Percentiles rank a stretch among this genome's conserved stretches.
These are phyloP conservation scores for Peromyscus nudipes DNA, from an alignment of 2,797 vertebrate species.

Conservation along the genomic window DNA sequence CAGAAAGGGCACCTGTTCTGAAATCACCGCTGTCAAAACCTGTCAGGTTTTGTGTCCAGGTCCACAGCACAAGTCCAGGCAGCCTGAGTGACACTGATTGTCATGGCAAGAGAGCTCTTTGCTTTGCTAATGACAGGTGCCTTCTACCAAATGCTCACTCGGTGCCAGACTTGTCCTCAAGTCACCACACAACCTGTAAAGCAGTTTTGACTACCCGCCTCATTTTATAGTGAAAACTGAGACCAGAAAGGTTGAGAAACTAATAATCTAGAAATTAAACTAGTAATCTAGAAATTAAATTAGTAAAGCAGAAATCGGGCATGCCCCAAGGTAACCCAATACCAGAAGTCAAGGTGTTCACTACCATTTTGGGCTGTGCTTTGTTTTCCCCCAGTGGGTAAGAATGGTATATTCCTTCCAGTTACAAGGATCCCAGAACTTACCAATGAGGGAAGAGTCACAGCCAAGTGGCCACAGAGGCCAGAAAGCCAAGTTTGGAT, in stretches of 20 bases:
- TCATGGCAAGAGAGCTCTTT: background rate
- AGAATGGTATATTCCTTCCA: background rate
- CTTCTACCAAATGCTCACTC: background rate
- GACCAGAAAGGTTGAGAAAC: background rate
- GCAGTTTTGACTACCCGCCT: background rate
- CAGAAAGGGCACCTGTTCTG: background rate
- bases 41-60: background rate
- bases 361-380: background rate
- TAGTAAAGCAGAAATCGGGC: background rate
- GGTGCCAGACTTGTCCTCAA: background rate
- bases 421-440: background rate
- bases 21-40: background rate
- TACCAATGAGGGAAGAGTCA: background rate
- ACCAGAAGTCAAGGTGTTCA: background rate
- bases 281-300: background rate
- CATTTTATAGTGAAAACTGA: background rate
- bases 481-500: background rate
- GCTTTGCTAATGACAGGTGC: background rate
- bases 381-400: fast-evolving
- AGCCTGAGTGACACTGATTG: background rate
- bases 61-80: background rate
- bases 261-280: background rate
- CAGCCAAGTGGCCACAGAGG: background rate
- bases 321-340: background rate
- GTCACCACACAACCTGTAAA: background rate